Conservation (phyloP, 1,140 invertebrate species). For the Formica selysi region DNA sequence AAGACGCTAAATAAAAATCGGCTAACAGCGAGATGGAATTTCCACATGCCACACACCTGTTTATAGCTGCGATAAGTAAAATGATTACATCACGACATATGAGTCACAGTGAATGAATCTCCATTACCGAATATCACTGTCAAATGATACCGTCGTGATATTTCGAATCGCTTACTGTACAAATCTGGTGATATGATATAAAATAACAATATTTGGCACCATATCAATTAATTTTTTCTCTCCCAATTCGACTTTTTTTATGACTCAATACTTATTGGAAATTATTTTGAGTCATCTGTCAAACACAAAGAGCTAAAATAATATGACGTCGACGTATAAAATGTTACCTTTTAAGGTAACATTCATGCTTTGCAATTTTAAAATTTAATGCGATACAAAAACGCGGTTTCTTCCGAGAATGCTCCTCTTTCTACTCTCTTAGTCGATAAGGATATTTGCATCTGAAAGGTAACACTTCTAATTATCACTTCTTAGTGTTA, state of each 20-base stretch:
- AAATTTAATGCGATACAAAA: neutral
- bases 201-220: neutral
- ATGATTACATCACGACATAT: slow-evolving; percentile 37
- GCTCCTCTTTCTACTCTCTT: neutral
- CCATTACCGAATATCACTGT: neutral
- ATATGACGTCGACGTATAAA: neutral
- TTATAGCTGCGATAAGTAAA: slow-evolving; percentile 54
- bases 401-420: neutral
- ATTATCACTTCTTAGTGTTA: neutral
- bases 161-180: slow-evolving; percentile 2
- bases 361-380: neutral
- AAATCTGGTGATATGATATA: neutral
- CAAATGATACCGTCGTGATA: slow-evolving; percentile 28
- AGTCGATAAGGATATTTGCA: slow-evolving; percentile 51
- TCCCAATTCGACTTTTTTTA: neutral
- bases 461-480: slow-evolving; percentile 4
- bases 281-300: neutral
- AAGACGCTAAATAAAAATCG: neutral
- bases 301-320: neutral
- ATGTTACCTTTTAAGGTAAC: neutral
- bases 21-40: neutral
- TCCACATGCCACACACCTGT: slow-evolving; percentile 62
- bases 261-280: neutral
- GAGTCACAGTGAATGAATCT: slow-evolving; percentile 59
- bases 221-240: slow-evolving; percentile 11